Conservation (phyloP, 2,797 vertebrate species). For the Microcaecilia unicolor region DNA sequence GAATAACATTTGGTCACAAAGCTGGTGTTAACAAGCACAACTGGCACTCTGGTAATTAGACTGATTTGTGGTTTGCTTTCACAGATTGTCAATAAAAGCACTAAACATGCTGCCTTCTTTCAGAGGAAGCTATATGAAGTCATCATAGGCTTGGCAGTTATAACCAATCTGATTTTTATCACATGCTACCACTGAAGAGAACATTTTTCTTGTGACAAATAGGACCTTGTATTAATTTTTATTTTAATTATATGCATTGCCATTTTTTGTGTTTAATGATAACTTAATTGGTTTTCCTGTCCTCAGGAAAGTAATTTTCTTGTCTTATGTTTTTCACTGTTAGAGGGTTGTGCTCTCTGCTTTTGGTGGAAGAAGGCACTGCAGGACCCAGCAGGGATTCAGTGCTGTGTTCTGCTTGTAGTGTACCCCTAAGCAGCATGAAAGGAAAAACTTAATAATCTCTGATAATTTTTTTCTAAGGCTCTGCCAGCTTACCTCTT, state of each 20-base stretch:
- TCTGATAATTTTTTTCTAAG: constrained; percentile 9
- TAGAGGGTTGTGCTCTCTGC: constrained; percentile 1
- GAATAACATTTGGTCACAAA: constrained; percentile 66
- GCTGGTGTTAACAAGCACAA: constrained; percentile 66
- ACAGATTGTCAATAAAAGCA: constrained; percentile 63
- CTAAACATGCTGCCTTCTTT: constrained; percentile 50
- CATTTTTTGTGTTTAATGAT: background rate
- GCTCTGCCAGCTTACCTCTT: background rate
- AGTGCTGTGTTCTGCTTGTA: background rate
- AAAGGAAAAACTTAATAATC: background rate
- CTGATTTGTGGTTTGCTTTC: constrained; percentile 59
- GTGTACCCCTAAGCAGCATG: background rate
- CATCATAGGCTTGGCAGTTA: constrained; percentile 31
- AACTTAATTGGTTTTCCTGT: constrained; percentile 20
- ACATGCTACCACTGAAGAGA: constrained; percentile 7
- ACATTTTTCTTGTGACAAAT: background rate
- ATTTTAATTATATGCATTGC: constrained; percentile 1
- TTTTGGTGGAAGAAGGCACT: constrained; percentile 5
- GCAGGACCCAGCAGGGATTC: no score
- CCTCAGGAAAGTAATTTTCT: constrained; percentile 15
- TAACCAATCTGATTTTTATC: constrained; percentile 8
- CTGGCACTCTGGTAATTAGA: constrained; percentile 59
- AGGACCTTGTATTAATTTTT: constrained; percentile 11
- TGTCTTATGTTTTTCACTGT: constrained; percentile 11
- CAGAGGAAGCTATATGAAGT: constrained; percentile 43